phyloP scores from a whole-genome alignment of 2,888 invertebrate genomes.

The Sarcophaga subvicina region DNA sequence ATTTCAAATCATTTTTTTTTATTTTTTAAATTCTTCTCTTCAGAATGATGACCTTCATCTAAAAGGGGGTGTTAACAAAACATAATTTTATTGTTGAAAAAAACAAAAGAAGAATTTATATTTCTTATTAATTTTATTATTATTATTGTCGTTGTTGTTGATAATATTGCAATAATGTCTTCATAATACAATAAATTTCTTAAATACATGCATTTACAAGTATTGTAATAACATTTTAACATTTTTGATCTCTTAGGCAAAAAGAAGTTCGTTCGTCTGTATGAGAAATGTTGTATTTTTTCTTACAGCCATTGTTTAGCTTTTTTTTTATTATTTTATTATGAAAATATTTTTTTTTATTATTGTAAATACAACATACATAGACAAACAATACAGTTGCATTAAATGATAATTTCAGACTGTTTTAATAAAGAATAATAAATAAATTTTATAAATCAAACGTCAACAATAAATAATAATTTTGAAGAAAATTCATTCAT shows the following conservation, averaged over 20 bases:
- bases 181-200: conserved; percentile 9
- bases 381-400: conserved; percentile 25
- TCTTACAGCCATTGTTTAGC: neutral
- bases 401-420: neutral
- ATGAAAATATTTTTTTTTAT: neutral
- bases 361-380: neutral
- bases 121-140: neutral
- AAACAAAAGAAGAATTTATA: neutral
- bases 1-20: neutral
- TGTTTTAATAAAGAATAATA: conserved; percentile 17
- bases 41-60: conserved; percentile 50
- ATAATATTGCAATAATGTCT: conserved; percentile 12
- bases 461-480: conserved; percentile 43
- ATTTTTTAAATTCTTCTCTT: conserved; percentile 5
- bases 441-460: conserved; percentile 58
- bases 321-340: neutral
- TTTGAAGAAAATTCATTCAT: neutral
- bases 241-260: neutral
- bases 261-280: neutral
- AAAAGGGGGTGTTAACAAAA: conserved; percentile 65
- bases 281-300: neutral
- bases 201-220: no score
- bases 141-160: neutral
- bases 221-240: neutral
- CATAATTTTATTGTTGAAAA: conserved; percentile 34